Evolutionary conservation across 2,888 invertebrate genomes (phyloP).

Genomic region (Toxonevra muliebris): DNA sequence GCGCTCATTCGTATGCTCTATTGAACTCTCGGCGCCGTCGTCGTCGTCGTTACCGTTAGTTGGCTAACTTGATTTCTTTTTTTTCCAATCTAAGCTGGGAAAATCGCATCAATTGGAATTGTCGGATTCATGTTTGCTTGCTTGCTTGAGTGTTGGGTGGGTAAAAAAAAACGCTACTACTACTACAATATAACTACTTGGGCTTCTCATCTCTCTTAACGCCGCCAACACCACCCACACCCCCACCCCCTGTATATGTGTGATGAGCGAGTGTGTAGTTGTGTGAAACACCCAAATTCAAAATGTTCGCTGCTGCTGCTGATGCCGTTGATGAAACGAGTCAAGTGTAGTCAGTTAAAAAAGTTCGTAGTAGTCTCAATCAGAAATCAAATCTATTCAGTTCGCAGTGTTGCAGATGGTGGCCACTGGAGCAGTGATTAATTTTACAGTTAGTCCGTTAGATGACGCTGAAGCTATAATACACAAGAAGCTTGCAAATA

Average conservation of each 20-base stretch:
- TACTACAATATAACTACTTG: too few relatives aligned
- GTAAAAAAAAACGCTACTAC: slow-evolving; percentile 25
- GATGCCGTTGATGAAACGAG: slow-evolving; percentile 37
- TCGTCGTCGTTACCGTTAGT: slow-evolving; percentile 41
- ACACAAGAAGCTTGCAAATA: slow-evolving; percentile 28
- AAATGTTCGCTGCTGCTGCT: slow-evolving; percentile 30
- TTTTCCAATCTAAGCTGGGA: slow-evolving; percentile 54
- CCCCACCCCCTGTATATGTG: slow-evolving; percentile 9
- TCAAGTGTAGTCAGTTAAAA: slow-evolving; percentile 11
- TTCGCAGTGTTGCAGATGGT: slow-evolving; percentile 51
- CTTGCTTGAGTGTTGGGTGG: slow-evolving; percentile 38
- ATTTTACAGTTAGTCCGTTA: slow-evolving; percentile 62
- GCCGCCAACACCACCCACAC: slow-evolving; percentile 11
- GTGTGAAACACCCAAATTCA: slow-evolving; percentile 8
- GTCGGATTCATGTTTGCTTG: slow-evolving; percentile 44
- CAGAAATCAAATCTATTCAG: slow-evolving; percentile 44
- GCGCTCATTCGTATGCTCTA: slow-evolving; percentile 8
- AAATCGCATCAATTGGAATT: slow-evolving; percentile 59
- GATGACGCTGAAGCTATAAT: slow-evolving; percentile 56
- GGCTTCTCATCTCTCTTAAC: neutral
- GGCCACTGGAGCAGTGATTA: slow-evolving; percentile 57
- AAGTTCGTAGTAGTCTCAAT: slow-evolving; percentile 38
- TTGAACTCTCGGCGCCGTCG: slow-evolving; percentile 23
- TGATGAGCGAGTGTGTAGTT: slow-evolving; percentile 29
- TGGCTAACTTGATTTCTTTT: slow-evolving; percentile 50